Conservation (phyloP, 2,888 invertebrate genomes). For the Xanthia togata region DNA sequence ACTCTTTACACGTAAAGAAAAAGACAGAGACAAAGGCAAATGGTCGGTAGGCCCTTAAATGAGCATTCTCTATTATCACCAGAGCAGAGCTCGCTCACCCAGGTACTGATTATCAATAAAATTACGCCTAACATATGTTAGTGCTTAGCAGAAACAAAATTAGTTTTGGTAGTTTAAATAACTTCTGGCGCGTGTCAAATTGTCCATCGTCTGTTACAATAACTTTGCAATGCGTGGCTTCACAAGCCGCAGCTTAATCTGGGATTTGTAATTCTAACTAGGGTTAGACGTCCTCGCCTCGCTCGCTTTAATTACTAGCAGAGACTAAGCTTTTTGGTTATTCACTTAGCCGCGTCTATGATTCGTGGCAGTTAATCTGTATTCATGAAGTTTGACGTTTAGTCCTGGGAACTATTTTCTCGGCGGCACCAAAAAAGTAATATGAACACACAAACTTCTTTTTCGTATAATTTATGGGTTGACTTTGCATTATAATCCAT, state of each 20-base stretch:
- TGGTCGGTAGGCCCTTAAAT: no score
- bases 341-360: constrained; percentile 64
- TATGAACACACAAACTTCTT: constrained; percentile 42
- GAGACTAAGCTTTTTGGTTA: constrained; percentile 63
- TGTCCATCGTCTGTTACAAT: constrained; percentile 36
- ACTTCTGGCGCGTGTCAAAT: constrained; percentile 39
- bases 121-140: constrained; percentile 34
- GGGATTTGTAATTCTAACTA: constrained; percentile 78
- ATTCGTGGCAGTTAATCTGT: constrained; percentile 64
- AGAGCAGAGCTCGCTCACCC: no score
- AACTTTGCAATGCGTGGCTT: constrained; percentile 65
- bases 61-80: no score
- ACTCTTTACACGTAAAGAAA: no score
- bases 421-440: constrained; percentile 43
- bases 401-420: constrained; percentile 37
- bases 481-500: constrained; percentile 69
- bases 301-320: constrained; percentile 57
- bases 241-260: constrained; percentile 71
- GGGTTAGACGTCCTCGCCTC: constrained; percentile 55
- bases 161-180: constrained; percentile 38
- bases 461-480: constrained; percentile 66
- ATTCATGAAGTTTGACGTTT: constrained; percentile 65
- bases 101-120: constrained; percentile 46
- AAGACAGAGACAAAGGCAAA: no score
- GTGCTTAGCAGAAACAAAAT: constrained; percentile 32